Base-by-base conservation (phyloP, 2,797 vertebrate genomes). In the Sarcophilus harrisii region DNA sequence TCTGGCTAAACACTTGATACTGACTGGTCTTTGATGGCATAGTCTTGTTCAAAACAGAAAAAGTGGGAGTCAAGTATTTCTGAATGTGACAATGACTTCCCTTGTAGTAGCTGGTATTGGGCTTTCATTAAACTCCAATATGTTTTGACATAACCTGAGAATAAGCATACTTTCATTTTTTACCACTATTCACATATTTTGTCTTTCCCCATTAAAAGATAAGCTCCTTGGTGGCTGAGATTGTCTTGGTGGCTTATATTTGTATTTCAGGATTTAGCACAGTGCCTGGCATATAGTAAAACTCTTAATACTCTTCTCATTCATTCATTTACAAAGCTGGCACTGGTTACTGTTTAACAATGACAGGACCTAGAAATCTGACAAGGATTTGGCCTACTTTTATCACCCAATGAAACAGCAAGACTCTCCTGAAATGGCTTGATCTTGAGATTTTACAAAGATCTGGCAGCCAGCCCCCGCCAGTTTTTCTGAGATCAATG, bases 301-400 rank as follows among this genome's bases (percentile, higher is more conserved):
- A 73, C 66, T 73, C 66, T 73, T 73, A 73, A 81, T 87, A 27
- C 73, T 49, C 38, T 73, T 14, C 24, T 49, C 21, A 87, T 87
- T 97, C 66, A 92, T 97, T 45, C 98, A 98, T 27, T 87, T 87
- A 49, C 38, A 49, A 4, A 98, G 97, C 96, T 98, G 98, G 32
- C 96, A 92, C 27, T 97, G 96, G 93, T 96, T 58, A 0, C 92
- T 90, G 97, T 95, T 96, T 21, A 99, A 99, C 98, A 99, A 97
- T 4, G 99, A 99, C 54, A 99, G 97, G 45, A 99, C 99, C 95
- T 99, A 98, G 98, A 99, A 99, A 98, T 99, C 99, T 99, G 98
- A 49, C 21, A 49, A 38, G 73, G 73, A 45, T 87, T 49, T 87
- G 73, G 24, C 38, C 38, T 27, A 27, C 38, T 87, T 87, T 27